phyloP scores from a whole-genome alignment of 2,113 vertebrate species.

The Cyanoramphus novaezelandiae region DNA sequence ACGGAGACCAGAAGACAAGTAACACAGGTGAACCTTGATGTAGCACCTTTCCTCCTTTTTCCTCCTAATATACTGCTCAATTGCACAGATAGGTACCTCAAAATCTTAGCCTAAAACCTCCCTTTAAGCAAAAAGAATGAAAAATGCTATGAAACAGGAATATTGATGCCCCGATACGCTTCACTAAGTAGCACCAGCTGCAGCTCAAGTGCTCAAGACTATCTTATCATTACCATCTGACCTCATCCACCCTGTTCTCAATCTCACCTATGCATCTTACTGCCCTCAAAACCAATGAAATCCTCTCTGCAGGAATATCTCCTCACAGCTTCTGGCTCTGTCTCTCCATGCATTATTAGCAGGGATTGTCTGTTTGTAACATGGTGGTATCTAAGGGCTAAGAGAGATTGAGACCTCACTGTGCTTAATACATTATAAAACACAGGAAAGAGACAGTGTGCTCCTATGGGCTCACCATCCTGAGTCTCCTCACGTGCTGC shows the following conservation, averaged over 20 bases:
- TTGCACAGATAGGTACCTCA: rapidly evolving
- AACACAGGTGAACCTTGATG: not conserved
- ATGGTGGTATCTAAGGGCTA: rapidly evolving
- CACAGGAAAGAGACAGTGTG: rapidly evolving
- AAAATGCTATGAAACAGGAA: not conserved
- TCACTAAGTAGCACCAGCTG: not conserved
- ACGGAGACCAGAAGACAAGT: too few relatives aligned
- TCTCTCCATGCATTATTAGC: not conserved
- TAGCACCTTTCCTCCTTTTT: rapidly evolving
- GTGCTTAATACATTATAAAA: rapidly evolving
- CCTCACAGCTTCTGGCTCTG: not conserved
- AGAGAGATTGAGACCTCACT: rapidly evolving
- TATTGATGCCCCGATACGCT: rapidly evolving
- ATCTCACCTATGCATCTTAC: not conserved
- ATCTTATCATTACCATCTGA: rapidly evolving
- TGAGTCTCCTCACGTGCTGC: rapidly evolving
- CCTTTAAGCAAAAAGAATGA: not conserved
- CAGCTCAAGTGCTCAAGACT: rapidly evolving
- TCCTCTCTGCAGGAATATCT: not conserved
- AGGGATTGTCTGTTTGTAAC: not conserved
- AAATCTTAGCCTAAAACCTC: not conserved
- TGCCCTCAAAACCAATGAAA: not conserved
- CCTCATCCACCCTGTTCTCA: not conserved
- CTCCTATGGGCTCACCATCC: not conserved
- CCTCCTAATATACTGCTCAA: not conserved